Evolutionary conservation across 2,888 invertebrate species (phyloP).

Genomic region (Meteorus colon): DNA sequence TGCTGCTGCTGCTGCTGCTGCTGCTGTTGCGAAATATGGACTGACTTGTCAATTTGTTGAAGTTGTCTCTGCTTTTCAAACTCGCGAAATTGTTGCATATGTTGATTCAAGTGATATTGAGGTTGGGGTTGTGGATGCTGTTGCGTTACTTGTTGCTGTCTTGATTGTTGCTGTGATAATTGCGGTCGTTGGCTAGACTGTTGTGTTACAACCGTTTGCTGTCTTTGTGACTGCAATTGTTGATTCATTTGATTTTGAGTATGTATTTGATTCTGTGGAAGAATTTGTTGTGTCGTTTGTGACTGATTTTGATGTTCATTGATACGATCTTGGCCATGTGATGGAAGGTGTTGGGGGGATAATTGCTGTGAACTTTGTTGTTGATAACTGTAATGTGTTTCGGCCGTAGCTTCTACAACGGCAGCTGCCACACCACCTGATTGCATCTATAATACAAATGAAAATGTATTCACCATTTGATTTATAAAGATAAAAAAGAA

Average conservation of each 20-base stretch:
- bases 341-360: constrained; percentile 62
- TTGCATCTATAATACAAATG: constrained; percentile 64
- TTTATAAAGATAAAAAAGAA: background rate
- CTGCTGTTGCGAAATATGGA: constrained; percentile 59
- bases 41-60: constrained; percentile 65
- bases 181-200: constrained; percentile 67
- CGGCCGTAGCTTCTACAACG: constrained; percentile 72
- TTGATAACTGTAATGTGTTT: constrained; percentile 71
- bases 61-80: constrained; percentile 65
- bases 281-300: constrained; percentile 69
- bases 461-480: background rate
- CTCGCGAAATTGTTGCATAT: constrained; percentile 61
- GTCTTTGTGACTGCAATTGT: constrained; percentile 61
- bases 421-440: constrained; percentile 69
- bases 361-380: constrained; percentile 69
- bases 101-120: constrained; percentile 67
- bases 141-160: constrained; percentile 53
- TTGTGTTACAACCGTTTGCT: constrained; percentile 60
- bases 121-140: constrained; percentile 64
- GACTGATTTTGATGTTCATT: constrained; percentile 58
- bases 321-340: constrained; percentile 67
- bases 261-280: constrained; percentile 67
- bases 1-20: constrained; percentile 58
- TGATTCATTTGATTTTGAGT: constrained; percentile 68
- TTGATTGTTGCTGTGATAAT: constrained; percentile 53